Base-by-base conservation (phyloP, 2,888 invertebrate species). In the Habroteleia sp. region DNA sequence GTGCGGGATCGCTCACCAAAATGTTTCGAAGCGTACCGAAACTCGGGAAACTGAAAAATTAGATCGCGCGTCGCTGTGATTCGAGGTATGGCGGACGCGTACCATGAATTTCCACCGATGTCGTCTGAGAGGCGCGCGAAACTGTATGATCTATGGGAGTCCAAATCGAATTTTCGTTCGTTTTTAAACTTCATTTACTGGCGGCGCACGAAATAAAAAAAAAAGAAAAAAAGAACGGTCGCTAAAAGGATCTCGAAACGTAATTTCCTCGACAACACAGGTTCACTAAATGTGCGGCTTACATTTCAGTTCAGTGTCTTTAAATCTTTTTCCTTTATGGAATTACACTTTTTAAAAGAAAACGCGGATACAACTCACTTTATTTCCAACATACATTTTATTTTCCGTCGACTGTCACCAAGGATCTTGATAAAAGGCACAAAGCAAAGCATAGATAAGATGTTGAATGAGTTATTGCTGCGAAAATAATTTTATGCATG, bases 101-200 rank as follows among this genome's bases (percentile, higher is more conserved):
- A 66, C 63, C 77, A 77, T 66, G 83, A 82, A 83, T 82, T 80
- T 82, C 68, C 80, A 68, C 54, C 54, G 50, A 27, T 54, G 56
- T 52, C 63, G 63, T 35, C 35, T 56, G 44, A 31, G 50, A 44
- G 72, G 73, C 68, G 25, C 46, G 65, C 31, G 60, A 44, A 71
- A 76, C 74, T 52, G 77, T 83, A 83, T 85, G 83, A 84, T 84
- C 82, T 82, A 85, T 82, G 82, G 81, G 76, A 81, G 81, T 77
- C 80, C 72, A 82, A 85, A 85, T 85, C 84, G 85, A 84, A 82
- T 85, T 84, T 83, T 82, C 81, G 81, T 84, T 85, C 82, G 82
- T 84, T 85, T 83, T 82, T 82, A 83, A 85, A 84, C 82, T 84
- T 83, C 83, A 80, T 83, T 84, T 83, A 77, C 78, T 44, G 65